A percentile compares a stretch with the other conserved stretches of the same genome.
phyloP scores from a whole-genome alignment of 2,888 invertebrate species.

The Drosophila melanosoma region DNA sequence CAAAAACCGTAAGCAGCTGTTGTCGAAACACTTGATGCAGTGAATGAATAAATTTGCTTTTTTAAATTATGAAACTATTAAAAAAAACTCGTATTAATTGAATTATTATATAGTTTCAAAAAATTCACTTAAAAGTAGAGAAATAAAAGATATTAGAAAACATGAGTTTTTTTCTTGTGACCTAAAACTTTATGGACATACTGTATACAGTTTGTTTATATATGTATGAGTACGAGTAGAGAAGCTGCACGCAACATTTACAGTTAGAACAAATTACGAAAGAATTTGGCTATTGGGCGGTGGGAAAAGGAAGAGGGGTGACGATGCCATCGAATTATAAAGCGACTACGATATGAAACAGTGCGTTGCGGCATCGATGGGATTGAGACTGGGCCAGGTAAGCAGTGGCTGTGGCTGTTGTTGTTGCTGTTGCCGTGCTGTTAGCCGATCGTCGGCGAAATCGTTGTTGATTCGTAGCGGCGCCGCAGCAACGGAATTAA shows the following conservation, averaged over 20 bases:
- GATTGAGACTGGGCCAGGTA: conserved; percentile 8
- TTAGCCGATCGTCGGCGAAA: conserved; percentile 37
- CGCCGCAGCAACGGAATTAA: conserved; percentile 61
- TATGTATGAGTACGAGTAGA: background rate
- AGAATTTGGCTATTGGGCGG: conserved; percentile 9
- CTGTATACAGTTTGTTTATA: too few relatives aligned
- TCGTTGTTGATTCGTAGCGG: conserved; percentile 29
- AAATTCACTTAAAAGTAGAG: too few relatives aligned
- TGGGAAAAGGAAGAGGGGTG: conserved; percentile 1
- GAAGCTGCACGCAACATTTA: conserved; percentile 41
- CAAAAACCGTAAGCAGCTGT: too few relatives aligned
- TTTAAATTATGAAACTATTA: too few relatives aligned
- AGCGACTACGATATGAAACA: conserved; percentile 1
- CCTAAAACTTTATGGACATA: too few relatives aligned
- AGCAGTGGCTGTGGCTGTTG: conserved; percentile 9
- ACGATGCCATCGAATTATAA: background rate
- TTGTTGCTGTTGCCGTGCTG: conserved; percentile 5
- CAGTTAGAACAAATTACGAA: conserved; percentile 52
- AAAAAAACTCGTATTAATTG: too few relatives aligned
- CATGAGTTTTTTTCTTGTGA: too few relatives aligned
- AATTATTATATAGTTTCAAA: too few relatives aligned
- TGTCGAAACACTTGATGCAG: too few relatives aligned
- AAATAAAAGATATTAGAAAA: too few relatives aligned
- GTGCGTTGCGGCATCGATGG: conserved; percentile 17
- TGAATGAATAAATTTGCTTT: too few relatives aligned